phyloP scores from a whole-genome alignment of 2,113 vertebrate species.

The Esox niger region DNA sequence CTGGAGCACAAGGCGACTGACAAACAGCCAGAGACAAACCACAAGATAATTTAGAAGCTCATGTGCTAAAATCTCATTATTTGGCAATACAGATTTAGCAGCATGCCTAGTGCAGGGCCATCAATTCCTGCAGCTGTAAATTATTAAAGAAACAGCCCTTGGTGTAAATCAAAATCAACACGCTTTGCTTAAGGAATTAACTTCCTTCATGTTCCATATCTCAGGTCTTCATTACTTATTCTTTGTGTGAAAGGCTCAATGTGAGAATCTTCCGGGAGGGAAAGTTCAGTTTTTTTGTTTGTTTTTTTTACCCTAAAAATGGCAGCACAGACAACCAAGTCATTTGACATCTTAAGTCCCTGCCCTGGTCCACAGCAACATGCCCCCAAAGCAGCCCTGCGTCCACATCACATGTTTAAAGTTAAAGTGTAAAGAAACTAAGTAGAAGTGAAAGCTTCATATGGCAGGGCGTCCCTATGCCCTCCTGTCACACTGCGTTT shows the following conservation, averaged over 20 bases:
- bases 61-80: constrained; percentile 93
- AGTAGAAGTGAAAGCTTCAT: constrained; percentile 28
- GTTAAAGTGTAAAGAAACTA: not conserved
- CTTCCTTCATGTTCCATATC: constrained; percentile 55
- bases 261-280: not conserved
- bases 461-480: constrained; percentile 26
- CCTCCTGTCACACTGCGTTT: constrained; percentile 30
- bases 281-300: not conserved
- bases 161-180: constrained; percentile 86
- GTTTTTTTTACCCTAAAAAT: not conserved
- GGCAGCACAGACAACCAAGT: not conserved
- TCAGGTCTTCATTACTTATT: constrained; percentile 4
- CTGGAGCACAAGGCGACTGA: constrained; percentile 86
- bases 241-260: not conserved
- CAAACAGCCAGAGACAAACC: constrained; percentile 95
- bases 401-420: not conserved
- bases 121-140: constrained; percentile 93
- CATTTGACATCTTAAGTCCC: not conserved
- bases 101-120: constrained; percentile 82
- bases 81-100: constrained; percentile 92
- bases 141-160: constrained; percentile 86
- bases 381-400: not conserved
- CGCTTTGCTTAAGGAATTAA: constrained; percentile 85
- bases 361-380: not conserved
- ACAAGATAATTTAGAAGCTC: constrained; percentile 89